Percentiles rank a stretch among this genome's conserved stretches.
These are phyloP conservation scores for Cercopithecus mona DNA, from an alignment of 2,113 vertebrate genomes.

Conservation along the genomic window DNA sequence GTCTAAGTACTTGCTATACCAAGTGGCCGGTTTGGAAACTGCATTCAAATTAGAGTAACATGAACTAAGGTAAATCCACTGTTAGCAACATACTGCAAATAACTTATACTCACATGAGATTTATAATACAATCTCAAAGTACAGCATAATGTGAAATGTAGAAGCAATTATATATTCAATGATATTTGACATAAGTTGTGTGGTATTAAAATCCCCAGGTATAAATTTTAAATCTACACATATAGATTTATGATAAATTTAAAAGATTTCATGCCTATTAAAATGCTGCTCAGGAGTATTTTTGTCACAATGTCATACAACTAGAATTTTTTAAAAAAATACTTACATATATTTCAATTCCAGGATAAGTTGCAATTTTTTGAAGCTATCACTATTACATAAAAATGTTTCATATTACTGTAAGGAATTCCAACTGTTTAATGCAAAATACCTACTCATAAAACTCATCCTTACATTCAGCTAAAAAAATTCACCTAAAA, in stretches of 20 bases:
- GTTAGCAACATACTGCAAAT: conserved; percentile 84
- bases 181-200: conserved; percentile 84
- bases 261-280: conserved; percentile 82
- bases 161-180: conserved; percentile 87
- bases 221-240: conserved; percentile 87
- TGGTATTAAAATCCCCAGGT: conserved; percentile 82
- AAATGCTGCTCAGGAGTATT: conserved; percentile 81
- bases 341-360: conserved; percentile 76
- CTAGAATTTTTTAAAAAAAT: conserved; percentile 67
- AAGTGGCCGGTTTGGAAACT: conserved; percentile 82
- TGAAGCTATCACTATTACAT: conserved; percentile 77
- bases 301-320: conserved; percentile 81
- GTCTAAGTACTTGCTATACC: conserved; percentile 76
- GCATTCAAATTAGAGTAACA: conserved; percentile 86
- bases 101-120: conserved; percentile 84
- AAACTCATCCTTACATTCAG: conserved; percentile 68
- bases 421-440: conserved; percentile 61
- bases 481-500: conserved; percentile 10
- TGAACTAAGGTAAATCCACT: conserved; percentile 84
- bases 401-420: conserved; percentile 73
- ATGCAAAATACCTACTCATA: conserved; percentile 52
- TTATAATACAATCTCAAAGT: conserved; percentile 84
- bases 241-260: conserved; percentile 87
- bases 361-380: conserved; percentile 82
- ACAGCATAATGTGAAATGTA: conserved; percentile 87